phyloP scores from a whole-genome alignment of 2,113 vertebrate species.

The Aythya baeri region DNA sequence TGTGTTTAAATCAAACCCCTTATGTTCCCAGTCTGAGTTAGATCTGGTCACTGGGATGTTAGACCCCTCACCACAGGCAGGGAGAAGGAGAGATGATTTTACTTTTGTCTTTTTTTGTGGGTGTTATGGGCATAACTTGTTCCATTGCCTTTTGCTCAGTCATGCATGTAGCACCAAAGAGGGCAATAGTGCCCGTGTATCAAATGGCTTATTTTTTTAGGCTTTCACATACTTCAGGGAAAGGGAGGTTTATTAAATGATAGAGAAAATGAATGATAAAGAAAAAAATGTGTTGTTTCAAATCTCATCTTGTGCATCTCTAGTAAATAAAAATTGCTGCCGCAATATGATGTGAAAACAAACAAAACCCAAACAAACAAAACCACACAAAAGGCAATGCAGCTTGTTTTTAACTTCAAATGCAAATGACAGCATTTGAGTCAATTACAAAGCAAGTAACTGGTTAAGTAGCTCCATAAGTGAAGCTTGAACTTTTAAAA shows the following conservation, averaged over 20 bases:
- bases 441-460: not conserved
- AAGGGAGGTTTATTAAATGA: not conserved
- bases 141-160: not conserved
- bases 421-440: not conserved
- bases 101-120: not conserved
- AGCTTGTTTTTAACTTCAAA: not conserved
- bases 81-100: not conserved
- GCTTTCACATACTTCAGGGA: not conserved
- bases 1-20: not conserved
- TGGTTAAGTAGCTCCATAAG: not conserved
- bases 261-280: not conserved
- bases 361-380: not conserved
- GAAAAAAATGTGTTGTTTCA: not conserved
- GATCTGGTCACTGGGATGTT: not conserved
- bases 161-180: rapidly evolving
- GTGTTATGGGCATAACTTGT: not conserved
- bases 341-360: not conserved
- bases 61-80: not conserved
- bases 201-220: not conserved
- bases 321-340: not conserved
- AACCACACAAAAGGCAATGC: not conserved
- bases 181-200: not conserved
- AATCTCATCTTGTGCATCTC: not conserved
- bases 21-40: not conserved
- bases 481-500: not conserved